Percentiles rank a stretch among this genome's conserved stretches.
Evolutionary conservation across 2,888 invertebrate genomes (phyloP).

Genomic region (Diabrotica balteata): DNA sequence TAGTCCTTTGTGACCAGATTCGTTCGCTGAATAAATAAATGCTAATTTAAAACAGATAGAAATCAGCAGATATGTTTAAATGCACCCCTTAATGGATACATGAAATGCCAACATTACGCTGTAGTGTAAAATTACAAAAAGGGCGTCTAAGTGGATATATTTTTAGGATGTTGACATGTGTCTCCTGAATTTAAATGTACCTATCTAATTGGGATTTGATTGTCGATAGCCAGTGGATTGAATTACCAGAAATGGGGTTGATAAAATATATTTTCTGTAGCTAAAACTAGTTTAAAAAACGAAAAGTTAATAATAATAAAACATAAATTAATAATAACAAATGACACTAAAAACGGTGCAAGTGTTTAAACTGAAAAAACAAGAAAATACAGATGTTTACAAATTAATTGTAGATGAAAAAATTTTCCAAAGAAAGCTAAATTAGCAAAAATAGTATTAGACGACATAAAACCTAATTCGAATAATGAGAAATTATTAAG

Average conservation of each 20-base stretch:
- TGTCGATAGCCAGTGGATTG: neutral
- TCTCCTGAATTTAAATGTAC: slow-evolving; percentile 15
- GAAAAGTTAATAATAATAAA: no score
- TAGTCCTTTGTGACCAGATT: slow-evolving; percentile 24
- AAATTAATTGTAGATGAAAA: no score
- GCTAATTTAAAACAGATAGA: slow-evolving; percentile 44
- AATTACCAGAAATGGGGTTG: neutral
- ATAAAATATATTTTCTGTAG: neutral
- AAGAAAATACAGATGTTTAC: no score
- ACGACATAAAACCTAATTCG: no score
- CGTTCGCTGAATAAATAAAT: slow-evolving; percentile 31
- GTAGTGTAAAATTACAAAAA: slow-evolving; percentile 37
- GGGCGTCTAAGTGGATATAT: slow-evolving; percentile 30
- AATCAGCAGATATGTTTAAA: slow-evolving; percentile 38
- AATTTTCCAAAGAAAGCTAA: no score
- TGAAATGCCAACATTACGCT: slow-evolving; percentile 29
- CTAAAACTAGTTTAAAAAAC: no score
- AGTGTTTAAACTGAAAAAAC: no score
- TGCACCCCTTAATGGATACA: slow-evolving; percentile 38
- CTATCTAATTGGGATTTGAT: neutral
- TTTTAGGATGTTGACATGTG: slow-evolving; percentile 27
- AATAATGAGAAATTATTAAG: no score
- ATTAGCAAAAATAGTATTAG: no score
- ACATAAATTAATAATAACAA: no score
- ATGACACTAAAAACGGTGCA: no score